A percentile compares a stretch with the other conserved stretches of the same genome.
Evolutionary conservation across 2,888 invertebrate species (phyloP).

Genomic region (Orthosia incerta): DNA sequence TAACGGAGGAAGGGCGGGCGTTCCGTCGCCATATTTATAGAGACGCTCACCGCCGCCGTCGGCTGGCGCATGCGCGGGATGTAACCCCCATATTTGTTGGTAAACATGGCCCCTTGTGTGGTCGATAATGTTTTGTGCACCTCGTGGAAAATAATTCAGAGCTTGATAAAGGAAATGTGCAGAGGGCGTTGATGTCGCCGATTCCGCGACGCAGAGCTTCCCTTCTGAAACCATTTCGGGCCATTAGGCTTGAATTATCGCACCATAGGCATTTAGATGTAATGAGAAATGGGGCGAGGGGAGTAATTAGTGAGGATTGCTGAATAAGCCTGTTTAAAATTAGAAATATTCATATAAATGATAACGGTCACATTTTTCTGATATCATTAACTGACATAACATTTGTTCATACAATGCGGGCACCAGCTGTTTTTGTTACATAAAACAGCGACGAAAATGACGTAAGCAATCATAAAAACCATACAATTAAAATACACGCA

Average conservation of each 20-base stretch:
- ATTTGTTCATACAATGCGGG: conserved; percentile 39
- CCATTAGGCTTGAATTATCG: conserved; percentile 55
- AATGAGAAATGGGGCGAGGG: conserved; percentile 47
- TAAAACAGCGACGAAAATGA: conserved; percentile 13
- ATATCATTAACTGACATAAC: not conserved
- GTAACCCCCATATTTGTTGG: conserved; percentile 75
- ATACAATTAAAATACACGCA: conserved; percentile 57
- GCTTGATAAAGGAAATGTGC: conserved; percentile 64
- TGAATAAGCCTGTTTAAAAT: conserved; percentile 28
- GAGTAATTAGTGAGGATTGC: conserved; percentile 51
- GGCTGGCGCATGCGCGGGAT: conserved; percentile 74
- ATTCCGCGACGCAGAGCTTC: conserved; percentile 39
- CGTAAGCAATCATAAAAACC: conserved; percentile 47
- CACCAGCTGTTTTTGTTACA: conserved; percentile 12
- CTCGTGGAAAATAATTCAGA: conserved; percentile 72
- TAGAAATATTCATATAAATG: conserved; percentile 22
- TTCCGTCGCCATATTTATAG: conserved; percentile 78
- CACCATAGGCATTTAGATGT: conserved; percentile 47
- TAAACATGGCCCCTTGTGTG: conserved; percentile 78
- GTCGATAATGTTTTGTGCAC: conserved; percentile 80
- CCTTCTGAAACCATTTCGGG: conserved; percentile 54
- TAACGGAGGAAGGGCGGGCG: conserved; percentile 80
- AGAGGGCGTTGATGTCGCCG: conserved; percentile 63
- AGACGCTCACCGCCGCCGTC: conserved; percentile 65
- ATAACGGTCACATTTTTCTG: conserved; percentile 25